A percentile compares a stretch with the other conserved stretches of the same genome.
Conservation (phyloP, 1,140 invertebrate species). For the Plodia interpunctella region DNA sequence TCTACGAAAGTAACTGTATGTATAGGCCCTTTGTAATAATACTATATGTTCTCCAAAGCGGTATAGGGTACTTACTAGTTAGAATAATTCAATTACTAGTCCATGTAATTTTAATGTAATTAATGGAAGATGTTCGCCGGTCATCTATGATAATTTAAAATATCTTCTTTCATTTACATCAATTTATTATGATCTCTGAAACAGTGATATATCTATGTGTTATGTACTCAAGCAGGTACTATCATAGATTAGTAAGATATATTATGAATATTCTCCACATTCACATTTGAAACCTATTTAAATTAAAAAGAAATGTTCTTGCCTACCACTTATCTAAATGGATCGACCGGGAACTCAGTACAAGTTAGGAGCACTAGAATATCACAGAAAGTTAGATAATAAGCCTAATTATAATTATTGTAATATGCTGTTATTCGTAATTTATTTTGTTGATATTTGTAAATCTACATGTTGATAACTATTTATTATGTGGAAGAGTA, state of each 20-base stretch:
- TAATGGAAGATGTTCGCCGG: conserved; percentile 60
- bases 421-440: conserved; percentile 76
- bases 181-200: not conserved
- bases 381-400: conserved; percentile 52
- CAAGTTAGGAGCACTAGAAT: conserved; percentile 62
- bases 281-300: not conserved
- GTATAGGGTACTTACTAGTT: conserved; percentile 75
- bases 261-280: too few species aligned
- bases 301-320: not conserved
- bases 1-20: conserved; percentile 43
- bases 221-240: too few species aligned
- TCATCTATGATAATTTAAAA: conserved; percentile 20
- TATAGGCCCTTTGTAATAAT: conserved; percentile 53
- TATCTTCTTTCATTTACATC: not conserved
- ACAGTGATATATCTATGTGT: too few species aligned
- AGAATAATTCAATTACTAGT: conserved; percentile 76
- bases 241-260: too few species aligned
- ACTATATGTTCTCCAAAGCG: conserved; percentile 67
- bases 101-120: conserved; percentile 72
- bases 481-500: conserved; percentile 74
- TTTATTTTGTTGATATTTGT: conserved; percentile 77
- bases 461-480: conserved; percentile 76
- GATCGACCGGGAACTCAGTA: conserved; percentile 56
- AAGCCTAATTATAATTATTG: conserved; percentile 56
- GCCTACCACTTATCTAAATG: not conserved